These are phyloP conservation scores for Drosophila melanosoma DNA, from an alignment of 2,888 invertebrate species.

Conservation along the genomic window DNA sequence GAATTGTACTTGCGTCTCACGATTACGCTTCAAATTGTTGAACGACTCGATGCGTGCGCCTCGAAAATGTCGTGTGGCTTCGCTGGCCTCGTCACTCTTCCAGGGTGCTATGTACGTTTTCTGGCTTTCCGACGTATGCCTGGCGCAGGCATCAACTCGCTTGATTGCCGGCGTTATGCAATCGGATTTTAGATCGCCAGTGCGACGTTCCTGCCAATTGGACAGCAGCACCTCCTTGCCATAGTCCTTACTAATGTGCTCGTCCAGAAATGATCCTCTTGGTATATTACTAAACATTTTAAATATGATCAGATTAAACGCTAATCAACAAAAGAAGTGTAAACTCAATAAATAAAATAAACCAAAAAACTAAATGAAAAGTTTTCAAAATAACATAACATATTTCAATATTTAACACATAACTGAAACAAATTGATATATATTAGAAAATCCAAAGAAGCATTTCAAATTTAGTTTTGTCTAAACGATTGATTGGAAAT, in stretches of 20 bases:
- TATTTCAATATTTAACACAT: background rate
- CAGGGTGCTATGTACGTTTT: slow-evolving; percentile 12
- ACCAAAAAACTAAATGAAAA: background rate
- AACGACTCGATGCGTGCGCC: slow-evolving; percentile 10
- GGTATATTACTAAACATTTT: slow-evolving; percentile 33
- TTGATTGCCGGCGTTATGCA: slow-evolving; percentile 40
- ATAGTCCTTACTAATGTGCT: slow-evolving; percentile 23
- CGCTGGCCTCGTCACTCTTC: background rate
- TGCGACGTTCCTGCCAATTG: slow-evolving; percentile 46
- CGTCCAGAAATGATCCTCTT: slow-evolving; percentile 43
- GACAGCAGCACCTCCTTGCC: slow-evolving; percentile 49
- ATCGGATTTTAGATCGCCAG: slow-evolving; percentile 18
- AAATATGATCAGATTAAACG: background rate
- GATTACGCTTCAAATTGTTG: slow-evolving; percentile 13
- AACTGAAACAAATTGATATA: background rate
- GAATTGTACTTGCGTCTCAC: slow-evolving; percentile 23
- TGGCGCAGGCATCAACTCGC: slow-evolving; percentile 19
- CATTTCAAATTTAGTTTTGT: too few species aligned
- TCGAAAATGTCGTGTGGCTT: slow-evolving; percentile 11
- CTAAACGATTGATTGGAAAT: background rate
- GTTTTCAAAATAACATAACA: background rate
- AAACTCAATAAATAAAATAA: slow-evolving; percentile 1
- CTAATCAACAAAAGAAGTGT: slow-evolving; percentile 2
- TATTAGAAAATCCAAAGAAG: background rate
- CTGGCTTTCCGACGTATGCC: slow-evolving; percentile 18